phyloP scores from a whole-genome alignment of 2,888 invertebrate genomes.

The Dorcus hopei region DNA sequence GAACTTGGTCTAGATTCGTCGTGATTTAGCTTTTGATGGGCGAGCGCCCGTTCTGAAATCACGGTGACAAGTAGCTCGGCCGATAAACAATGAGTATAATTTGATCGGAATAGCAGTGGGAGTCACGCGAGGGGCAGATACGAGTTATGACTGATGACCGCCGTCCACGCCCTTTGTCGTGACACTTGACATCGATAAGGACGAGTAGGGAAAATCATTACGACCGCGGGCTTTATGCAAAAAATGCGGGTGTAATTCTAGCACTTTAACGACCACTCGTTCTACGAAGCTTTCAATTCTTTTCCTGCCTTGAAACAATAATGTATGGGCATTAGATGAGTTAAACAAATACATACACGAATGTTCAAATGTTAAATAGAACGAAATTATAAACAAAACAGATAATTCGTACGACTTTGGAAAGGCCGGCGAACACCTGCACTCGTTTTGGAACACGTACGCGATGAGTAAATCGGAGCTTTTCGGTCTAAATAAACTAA shows the following conservation, averaged over 20 bases:
- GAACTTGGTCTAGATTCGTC: too few species aligned
- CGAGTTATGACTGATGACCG: conserved; percentile 48
- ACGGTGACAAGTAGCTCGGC: conserved; percentile 45
- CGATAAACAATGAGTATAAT: conserved; percentile 45
- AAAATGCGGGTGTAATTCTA: conserved; percentile 3
- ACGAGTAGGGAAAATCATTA: conserved; percentile 21
- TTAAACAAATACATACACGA: too few species aligned
- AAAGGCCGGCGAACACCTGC: too few species aligned
- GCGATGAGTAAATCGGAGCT: too few species aligned
- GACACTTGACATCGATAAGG: conserved; percentile 34
- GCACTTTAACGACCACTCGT: background rate
- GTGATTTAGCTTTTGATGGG: background rate
- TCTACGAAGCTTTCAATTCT: too few species aligned
- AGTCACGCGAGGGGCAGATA: conserved; percentile 41
- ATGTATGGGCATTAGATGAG: too few species aligned
- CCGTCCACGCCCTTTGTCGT: conserved; percentile 47
- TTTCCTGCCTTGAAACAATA: too few species aligned
- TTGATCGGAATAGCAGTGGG: conserved; percentile 36
- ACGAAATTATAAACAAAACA: too few species aligned
- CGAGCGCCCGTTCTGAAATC: conserved; percentile 31
- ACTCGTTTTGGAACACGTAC: too few species aligned
- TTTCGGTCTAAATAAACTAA: too few species aligned
- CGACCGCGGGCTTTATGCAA: conserved; percentile 2
- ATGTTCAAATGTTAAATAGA: too few species aligned
- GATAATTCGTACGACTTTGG: too few species aligned